Conservation (phyloP, 2,797 vertebrate species). For the Eulemur rubriventer region DNA sequence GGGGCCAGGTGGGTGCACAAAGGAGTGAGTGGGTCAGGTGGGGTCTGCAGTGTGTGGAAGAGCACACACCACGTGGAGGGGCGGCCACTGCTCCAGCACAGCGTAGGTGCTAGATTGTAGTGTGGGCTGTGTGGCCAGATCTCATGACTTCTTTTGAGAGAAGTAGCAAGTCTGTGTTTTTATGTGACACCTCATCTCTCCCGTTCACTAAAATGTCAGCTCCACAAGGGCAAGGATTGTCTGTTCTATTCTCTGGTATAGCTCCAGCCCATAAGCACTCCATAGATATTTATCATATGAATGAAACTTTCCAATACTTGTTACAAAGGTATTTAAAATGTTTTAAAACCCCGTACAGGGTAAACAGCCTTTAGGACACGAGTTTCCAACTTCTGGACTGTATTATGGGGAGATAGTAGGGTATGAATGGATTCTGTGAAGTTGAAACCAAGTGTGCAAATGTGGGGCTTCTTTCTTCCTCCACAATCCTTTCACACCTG, state of each 20-base stretch:
- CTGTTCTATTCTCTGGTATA: background rate
- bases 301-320: background rate
- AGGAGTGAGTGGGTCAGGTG: background rate
- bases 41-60: background rate
- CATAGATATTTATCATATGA: background rate
- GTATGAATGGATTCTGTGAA: background rate
- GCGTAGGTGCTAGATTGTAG: background rate
- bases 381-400: background rate
- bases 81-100: background rate
- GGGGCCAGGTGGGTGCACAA: background rate
- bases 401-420: background rate
- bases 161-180: background rate
- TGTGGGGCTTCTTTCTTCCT: background rate
- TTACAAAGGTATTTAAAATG: conserved; percentile 1
- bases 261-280: background rate
- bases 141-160: background rate
- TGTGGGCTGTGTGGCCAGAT: background rate
- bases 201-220: background rate
- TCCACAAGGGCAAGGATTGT: background rate
- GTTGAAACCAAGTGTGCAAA: background rate
- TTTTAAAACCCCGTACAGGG: background rate
- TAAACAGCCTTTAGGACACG: background rate
- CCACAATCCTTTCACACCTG: background rate
- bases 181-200: background rate
- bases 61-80: background rate